Conservation (phyloP, 2,797 vertebrate species). For the Hozukius guyotensis region DNA sequence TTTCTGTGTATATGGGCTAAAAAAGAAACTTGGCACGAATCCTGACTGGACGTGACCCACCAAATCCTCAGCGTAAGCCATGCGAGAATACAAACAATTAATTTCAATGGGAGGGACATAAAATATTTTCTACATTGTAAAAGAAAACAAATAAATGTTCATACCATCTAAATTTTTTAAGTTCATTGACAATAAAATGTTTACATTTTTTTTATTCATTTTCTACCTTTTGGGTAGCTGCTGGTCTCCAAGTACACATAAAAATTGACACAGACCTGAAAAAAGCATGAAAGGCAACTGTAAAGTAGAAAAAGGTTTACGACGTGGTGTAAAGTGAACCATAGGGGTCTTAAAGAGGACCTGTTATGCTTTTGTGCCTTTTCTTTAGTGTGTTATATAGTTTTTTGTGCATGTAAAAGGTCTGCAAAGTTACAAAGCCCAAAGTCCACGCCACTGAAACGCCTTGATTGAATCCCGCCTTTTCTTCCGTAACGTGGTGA, state of each 20-base stretch:
- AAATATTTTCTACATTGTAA: neutral
- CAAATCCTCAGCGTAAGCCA: neutral
- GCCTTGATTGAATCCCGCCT: neutral
- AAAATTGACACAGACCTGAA: neutral
- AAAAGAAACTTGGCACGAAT: neutral
- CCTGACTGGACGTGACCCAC: neutral
- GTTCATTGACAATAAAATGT: neutral
- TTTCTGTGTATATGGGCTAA: neutral
- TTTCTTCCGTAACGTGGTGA: neutral
- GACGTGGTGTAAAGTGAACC: neutral
- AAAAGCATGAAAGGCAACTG: fast-evolving
- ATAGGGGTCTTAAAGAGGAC: neutral
- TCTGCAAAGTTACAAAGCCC: neutral
- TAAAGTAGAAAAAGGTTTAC: neutral
- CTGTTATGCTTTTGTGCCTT: neutral
- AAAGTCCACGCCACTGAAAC: neutral
- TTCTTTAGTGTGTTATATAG: neutral
- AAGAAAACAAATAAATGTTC: neutral
- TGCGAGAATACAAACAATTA: neutral
- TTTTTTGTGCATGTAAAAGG: neutral
- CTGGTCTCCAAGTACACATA: neutral
- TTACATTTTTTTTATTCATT: neutral
- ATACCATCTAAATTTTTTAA: neutral
- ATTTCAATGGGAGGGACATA: neutral
- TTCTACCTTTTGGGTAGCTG: neutral